Evolutionary conservation across 1,140 invertebrate species (phyloP), one percentile per base, ranked within the genome.

Genomic region (Psix sp.): DNA sequence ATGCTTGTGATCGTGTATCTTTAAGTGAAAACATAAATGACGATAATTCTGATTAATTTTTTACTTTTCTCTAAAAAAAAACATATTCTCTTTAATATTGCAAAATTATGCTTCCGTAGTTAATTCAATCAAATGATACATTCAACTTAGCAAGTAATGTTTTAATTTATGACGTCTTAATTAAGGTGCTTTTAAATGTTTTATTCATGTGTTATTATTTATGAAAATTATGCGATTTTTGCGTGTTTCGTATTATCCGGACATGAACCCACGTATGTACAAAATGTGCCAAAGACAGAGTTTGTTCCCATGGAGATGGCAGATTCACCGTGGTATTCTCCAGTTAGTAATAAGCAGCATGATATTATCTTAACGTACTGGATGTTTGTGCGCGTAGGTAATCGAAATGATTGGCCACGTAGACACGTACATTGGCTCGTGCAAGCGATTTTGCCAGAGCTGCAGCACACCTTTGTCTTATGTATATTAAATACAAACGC

Each of bases 321-420:
- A 45, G 48, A 38, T 46, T 45, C 45, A 20, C 60, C 31, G 7
- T 40, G 60, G 48, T 31, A 13, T 46, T 45, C 56, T 9, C 49
- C 17, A 66, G 62, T 66, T 66, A 66, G 52, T 63, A 63, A 56
- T 48, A 66, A 48, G 29, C 46, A 21, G n/a, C 21, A 24, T 31
- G 62, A 66, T 66, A 66, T 48, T 17, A 66, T 66, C 49, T 20
- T 46, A 45, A 66, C 56, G 35, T 31, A 54, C 40, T 20, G 14
- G 43, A 48, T 24, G 36, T 38, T 40, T 35, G 35, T 43, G 18
- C 18, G 52, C 38, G 31, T 16, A 5, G 1, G 2, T 20, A 40
- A 31, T 63, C 48, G 31, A 46, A 63, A 63, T 52, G 38, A 33
- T 60, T 39, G 36, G 9, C 42, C 42, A 26, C 21, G 20, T 45